Conservation (phyloP, 1,140 invertebrate species). For the Halictus rubicundus region DNA sequence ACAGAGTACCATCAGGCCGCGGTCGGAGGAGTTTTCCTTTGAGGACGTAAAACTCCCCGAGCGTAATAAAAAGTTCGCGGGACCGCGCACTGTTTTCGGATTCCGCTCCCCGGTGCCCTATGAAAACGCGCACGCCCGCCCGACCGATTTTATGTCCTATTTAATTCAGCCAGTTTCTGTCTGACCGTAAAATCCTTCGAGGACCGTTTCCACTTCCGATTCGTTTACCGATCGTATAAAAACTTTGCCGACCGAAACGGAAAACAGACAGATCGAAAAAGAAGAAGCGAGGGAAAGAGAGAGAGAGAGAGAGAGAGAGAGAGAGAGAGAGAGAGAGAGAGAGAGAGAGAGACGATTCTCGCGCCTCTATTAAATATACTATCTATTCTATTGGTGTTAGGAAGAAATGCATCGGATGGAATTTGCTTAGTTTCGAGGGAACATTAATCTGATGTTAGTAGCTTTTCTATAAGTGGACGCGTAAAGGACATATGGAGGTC, state of each 20-base stretch:
- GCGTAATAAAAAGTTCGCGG: slow-evolving; percentile 50
- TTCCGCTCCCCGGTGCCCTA: slow-evolving; percentile 12
- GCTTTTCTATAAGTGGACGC: too few relatives aligned
- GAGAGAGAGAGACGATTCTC: too few relatives aligned
- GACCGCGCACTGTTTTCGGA: slow-evolving; percentile 13
- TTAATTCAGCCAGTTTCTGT: neutral
- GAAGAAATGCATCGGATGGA: too few relatives aligned
- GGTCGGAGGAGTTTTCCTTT: slow-evolving; percentile 43
- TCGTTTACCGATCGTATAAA: neutral
- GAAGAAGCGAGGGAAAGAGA: neutral
- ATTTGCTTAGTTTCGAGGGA: too few relatives aligned
- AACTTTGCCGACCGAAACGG: neutral
- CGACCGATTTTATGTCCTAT: slow-evolving; percentile 36
- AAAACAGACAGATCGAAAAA: neutral
- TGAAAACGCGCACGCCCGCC: slow-evolving; percentile 28
- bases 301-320: too few relatives aligned
- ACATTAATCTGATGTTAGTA: too few relatives aligned
- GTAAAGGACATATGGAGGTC: too few relatives aligned
- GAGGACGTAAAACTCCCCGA: slow-evolving; percentile 42
- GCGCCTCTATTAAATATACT: too few relatives aligned
- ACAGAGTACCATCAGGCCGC: slow-evolving; percentile 34
- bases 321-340: too few relatives aligned
- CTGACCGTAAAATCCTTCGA: slow-evolving; percentile 20
- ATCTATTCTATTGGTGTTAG: too few relatives aligned
- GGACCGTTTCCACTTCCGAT: neutral